Percentiles rank a stretch among this genome's conserved stretches.
These are phyloP conservation scores for Tolmerus cingulatus DNA, from an alignment of 2,888 invertebrate species.

Conservation along the genomic window DNA sequence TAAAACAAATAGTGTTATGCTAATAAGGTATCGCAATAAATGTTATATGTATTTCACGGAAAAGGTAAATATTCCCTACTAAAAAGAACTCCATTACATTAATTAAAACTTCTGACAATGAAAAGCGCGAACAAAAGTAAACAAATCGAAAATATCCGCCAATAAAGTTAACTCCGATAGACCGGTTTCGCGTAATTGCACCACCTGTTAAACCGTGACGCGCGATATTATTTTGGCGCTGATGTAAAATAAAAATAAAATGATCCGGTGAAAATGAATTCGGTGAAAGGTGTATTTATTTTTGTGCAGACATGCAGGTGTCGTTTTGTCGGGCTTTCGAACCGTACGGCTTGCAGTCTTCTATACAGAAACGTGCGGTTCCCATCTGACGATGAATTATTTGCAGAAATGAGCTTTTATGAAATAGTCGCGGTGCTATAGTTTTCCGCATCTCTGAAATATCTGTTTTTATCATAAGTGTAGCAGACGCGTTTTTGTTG, in stretches of 20 bases:
- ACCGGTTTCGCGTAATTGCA: neutral
- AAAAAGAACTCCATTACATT: neutral
- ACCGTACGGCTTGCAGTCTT: neutral
- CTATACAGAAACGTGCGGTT: neutral
- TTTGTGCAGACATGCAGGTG: neutral
- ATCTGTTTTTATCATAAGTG: neutral
- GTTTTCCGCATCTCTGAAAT: neutral
- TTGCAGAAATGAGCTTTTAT: neutral
- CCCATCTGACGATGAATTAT: neutral
- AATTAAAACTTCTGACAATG: neutral
- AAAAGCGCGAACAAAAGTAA: neutral
- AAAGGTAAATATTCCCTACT: no score
- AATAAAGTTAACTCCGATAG: neutral
- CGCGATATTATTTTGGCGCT: neutral
- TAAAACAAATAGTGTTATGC: no score
- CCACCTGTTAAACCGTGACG: neutral
- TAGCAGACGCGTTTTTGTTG: neutral
- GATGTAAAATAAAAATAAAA: neutral
- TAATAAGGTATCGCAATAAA: no score
- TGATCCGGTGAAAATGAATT: neutral
- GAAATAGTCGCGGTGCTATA: neutral
- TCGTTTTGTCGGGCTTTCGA: neutral
- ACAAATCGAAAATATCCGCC: neutral
- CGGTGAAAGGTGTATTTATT: neutral
- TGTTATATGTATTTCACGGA: no score